Evolutionary conservation across 2,113 vertebrate species (phyloP), one percentile per base, ranked within the genome.

Genomic region (Ceyx cyanopectus): DNA sequence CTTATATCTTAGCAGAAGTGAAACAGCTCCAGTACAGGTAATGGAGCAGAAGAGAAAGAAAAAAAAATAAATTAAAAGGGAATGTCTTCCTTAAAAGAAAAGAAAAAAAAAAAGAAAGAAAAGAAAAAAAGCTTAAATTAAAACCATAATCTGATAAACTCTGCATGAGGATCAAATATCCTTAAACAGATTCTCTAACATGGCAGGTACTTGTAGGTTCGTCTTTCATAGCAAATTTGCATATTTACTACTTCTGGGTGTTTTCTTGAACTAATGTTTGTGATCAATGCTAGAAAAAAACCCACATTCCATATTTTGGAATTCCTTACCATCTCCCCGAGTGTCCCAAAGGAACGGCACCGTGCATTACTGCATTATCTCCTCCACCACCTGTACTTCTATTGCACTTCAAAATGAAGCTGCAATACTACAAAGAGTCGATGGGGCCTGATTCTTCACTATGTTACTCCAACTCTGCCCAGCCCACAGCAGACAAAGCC

Each of bases 191-290:
- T 92, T 93, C 65, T 68, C 23, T 83, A 83, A 94, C 57, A 45
- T 70, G 81, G 46, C 1, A 1, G 23, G 58, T 80, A 94, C 54
- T 89, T 70, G 72, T 80, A 91, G 43, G 29, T 85, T 95, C 75
- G 89, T 66, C 86, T 92, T 89, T 92, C 87, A 89, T 85, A 85
- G 70, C 19, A 60, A 56, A 95, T 96, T 96, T 96, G 70, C 94
- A 92, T 96, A 92, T 95, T 96, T 96, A 53, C 93, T 89, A 77
- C 92, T 96, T 93, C 94, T 94, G 95, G 95, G 95, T 92, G 93
- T 95, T 95, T 96, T 93, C 91, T 72, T 87, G 84, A 92, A 74
- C 78, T 65, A 85, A 56, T 40, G 75, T 66, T 89, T 96, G 68
- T 90, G 92, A 96, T 92, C 91, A 92, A 3, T 60, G 67, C 84